A percentile compares a stretch with the other conserved stretches of the same genome.
These are phyloP conservation scores for Acanthornis magna DNA, from an alignment of 2,797 vertebrate species.

Conservation along the genomic window DNA sequence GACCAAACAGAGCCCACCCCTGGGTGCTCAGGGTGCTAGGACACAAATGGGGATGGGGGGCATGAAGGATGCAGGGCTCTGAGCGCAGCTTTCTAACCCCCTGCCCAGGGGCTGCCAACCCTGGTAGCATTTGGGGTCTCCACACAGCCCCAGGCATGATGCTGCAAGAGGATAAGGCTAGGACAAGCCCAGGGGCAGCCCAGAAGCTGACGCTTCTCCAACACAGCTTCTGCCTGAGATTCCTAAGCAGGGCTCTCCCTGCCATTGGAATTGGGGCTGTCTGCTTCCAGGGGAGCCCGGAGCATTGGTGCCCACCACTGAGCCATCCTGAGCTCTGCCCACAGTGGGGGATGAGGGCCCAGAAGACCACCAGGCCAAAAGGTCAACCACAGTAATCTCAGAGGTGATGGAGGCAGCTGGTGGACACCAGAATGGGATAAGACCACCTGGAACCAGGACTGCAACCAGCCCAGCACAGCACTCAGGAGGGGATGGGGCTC, in stretches of 20 bases:
- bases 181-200: neutral
- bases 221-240: neutral
- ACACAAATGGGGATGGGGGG: neutral
- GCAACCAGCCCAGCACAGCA: neutral
- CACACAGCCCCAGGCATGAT: accelerated
- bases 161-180: neutral
- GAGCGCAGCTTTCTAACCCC: neutral
- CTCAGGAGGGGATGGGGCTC: neutral
- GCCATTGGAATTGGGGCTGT: neutral
- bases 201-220: neutral
- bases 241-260: neutral
- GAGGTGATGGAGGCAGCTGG: neutral
- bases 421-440: neutral
- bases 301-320: neutral
- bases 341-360: neutral
- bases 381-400: neutral
- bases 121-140: neutral
- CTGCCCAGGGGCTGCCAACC: neutral
- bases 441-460: neutral
- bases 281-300: accelerated
- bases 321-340: neutral
- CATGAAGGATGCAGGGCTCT: neutral
- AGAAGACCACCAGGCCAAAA: neutral
- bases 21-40: neutral
- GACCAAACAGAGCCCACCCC: neutral